phyloP scores from a whole-genome alignment of 2,797 vertebrate genomes.

The Eulemur rubriventer region DNA sequence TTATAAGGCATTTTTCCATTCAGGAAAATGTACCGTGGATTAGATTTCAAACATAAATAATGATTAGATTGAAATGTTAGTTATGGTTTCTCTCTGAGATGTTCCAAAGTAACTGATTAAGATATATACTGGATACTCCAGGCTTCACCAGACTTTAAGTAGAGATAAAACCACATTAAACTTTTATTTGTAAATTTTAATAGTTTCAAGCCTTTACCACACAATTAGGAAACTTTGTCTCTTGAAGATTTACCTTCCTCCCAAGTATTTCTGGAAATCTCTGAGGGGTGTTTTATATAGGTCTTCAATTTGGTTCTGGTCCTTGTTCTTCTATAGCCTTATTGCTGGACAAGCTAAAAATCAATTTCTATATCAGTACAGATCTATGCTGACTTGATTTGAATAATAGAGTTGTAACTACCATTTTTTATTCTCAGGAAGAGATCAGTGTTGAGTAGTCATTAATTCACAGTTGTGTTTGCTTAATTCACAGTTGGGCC shows the following conservation, averaged over 20 bases:
- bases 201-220: background rate
- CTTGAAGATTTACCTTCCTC: background rate
- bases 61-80: background rate
- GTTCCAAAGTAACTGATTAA: background rate
- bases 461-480: background rate
- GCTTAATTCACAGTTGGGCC: background rate
- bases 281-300: background rate
- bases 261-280: background rate
- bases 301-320: background rate
- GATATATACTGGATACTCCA: background rate
- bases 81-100: background rate
- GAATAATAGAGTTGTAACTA: background rate
- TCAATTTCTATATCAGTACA: background rate
- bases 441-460: background rate
- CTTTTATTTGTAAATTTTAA: background rate
- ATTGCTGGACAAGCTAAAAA: background rate
- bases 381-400: background rate
- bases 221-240: background rate
- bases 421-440: background rate
- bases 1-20: background rate
- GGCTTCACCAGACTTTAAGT: background rate
- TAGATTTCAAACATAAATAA: background rate
- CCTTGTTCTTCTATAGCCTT: background rate
- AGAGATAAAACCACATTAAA: background rate
- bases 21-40: background rate